phyloP scores from a whole-genome alignment of 2,113 vertebrate species.

The Dendrocopos noguchii region DNA sequence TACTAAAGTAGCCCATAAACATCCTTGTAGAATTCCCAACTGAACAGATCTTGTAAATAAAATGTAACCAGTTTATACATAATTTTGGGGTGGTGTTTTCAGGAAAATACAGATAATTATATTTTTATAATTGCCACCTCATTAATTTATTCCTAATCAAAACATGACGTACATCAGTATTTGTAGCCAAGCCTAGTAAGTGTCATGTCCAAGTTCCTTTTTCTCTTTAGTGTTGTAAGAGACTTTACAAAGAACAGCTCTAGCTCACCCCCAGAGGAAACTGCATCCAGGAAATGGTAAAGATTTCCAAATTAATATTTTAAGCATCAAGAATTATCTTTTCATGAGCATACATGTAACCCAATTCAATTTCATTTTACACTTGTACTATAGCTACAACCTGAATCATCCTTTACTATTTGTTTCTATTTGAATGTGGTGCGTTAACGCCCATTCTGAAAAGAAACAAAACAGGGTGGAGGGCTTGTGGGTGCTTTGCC shows the following conservation, averaged over 20 bases:
- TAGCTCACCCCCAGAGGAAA: background rate
- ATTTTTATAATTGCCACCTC: too few species aligned
- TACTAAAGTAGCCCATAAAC: too few species aligned
- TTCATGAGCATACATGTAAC: too few species aligned
- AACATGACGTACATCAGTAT: background rate
- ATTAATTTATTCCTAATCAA: too few species aligned
- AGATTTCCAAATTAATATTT: background rate
- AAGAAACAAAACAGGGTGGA: too few species aligned
- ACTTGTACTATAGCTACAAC: background rate
- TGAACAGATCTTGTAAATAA: too few species aligned
- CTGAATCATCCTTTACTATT: background rate
- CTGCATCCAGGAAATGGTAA: background rate
- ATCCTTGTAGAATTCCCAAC: too few species aligned
- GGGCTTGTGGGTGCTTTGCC: too few species aligned
- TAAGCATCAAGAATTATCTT: background rate
- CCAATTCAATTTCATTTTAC: background rate
- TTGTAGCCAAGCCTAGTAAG: background rate
- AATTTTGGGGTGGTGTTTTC: too few species aligned
- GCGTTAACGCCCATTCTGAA: too few species aligned
- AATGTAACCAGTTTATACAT: too few species aligned
- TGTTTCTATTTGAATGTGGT: rapidly evolving
- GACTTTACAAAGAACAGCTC: background rate
- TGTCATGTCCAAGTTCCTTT: background rate
- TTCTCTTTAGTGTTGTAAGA: background rate
- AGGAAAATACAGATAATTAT: too few species aligned